phyloP scores from a whole-genome alignment of 2,888 invertebrate genomes.

The Erebia aethiops region DNA sequence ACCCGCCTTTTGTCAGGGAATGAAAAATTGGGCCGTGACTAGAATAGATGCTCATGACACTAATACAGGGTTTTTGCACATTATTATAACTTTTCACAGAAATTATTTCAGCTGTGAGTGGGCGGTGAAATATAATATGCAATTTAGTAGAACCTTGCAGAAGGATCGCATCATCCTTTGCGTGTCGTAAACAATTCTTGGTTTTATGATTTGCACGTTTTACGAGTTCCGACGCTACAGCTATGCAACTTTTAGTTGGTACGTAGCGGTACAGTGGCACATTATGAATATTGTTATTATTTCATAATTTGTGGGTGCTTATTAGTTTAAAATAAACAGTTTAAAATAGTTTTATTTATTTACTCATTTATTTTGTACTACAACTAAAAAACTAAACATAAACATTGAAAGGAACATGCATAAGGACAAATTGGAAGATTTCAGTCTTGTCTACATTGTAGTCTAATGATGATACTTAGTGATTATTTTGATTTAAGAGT shows the following conservation, averaged over 20 bases:
- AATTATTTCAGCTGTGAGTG: conserved; percentile 11
- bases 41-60: conserved; percentile 11
- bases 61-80: conserved; percentile 13
- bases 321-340: conserved; percentile 23
- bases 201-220: conserved; percentile 64
- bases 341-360: background rate
- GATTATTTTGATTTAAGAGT: background rate
- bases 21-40: conserved; percentile 13
- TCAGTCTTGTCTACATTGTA: no score
- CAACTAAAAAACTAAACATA: no score
- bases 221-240: conserved; percentile 57
- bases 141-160: conserved; percentile 57
- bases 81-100: background rate
- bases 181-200: conserved; percentile 68
- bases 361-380: no score
- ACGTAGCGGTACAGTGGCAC: conserved; percentile 44
- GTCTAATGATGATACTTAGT: background rate
- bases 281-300: conserved; percentile 32
- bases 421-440: no score
- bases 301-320: conserved; percentile 25
- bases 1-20: conserved; percentile 12
- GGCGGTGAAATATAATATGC: conserved; percentile 39
- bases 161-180: conserved; percentile 61
- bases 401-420: no score
- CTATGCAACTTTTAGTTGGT: conserved; percentile 56